These are phyloP conservation scores for Mylabris sibirica DNA, from an alignment of 2,888 invertebrate species.

Conservation along the genomic window DNA sequence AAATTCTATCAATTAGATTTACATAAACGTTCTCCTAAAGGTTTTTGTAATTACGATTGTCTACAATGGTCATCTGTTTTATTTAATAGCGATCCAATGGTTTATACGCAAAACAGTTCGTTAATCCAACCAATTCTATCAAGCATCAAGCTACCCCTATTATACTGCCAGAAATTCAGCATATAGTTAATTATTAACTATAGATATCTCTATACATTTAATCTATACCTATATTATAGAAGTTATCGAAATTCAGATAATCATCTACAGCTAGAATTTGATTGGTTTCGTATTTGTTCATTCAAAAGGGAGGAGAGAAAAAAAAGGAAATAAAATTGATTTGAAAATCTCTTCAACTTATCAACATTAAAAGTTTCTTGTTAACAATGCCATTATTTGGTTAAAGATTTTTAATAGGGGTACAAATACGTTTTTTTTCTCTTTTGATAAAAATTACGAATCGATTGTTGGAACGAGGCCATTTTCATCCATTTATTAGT, in stretches of 20 bases:
- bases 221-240: background rate
- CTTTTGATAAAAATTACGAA: conserved; percentile 1
- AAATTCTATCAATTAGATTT: background rate
- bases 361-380: background rate
- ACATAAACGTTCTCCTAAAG: background rate
- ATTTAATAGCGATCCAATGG: conserved; percentile 3
- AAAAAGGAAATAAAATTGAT: background rate
- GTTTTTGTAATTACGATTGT: conserved; percentile 2
- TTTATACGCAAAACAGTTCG: background rate
- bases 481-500: conserved; percentile 8
- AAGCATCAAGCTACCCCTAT: conserved; percentile 3
- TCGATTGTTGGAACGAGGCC: background rate
- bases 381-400: background rate
- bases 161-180: background rate
- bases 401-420: background rate
- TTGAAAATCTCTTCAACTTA: background rate
- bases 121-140: background rate
- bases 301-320: no score
- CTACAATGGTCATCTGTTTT: background rate
- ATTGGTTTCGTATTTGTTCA: background rate
- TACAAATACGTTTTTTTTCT: background rate
- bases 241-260: background rate
- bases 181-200: background rate
- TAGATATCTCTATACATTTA: background rate
- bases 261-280: background rate